Base-by-base conservation (phyloP, 2,797 vertebrate genomes). In the Rhinatrema bivittatum region DNA sequence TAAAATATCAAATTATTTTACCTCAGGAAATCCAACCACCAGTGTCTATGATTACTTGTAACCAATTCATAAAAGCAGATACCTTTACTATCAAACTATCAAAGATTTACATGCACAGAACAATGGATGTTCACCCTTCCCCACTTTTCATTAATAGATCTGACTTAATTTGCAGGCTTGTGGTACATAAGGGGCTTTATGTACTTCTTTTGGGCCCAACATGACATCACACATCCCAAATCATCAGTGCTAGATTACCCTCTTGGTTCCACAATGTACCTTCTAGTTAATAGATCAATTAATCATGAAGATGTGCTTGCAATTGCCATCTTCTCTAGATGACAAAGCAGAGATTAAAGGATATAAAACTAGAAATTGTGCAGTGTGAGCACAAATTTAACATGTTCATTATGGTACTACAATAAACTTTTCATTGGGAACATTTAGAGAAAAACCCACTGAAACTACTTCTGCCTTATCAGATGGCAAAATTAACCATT, bases 271-370 rank as follows among this genome's bases (percentile, higher is more conserved):
- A 56, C 29, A 56, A 70, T 64, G 55, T 54, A 72, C 43, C 58
- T 70, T 68, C 54, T 21, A 65, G 56, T 53, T 73, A 78, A 79
- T 43, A 78, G 68, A 33, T 53, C 57, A 79, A 81, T 74, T 62
- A 62, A 70, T 76, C 76, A 79, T 36, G 54, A 78, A 63, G 58
- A 80, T 69, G 56, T 51, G 62, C 72, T 76, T 72, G 60, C 53
- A 80, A 80, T 74, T 58, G 60, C 83, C 66, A 77, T 67, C 46
- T 53, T 64, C 40, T 57, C 44, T 62, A 70, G 73, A 77, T 82
- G 87, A 87, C 75, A 59, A 84, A 74, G 61, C 75, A 37, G 71
- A 68, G 62, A 73, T 66, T 69, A 65, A 7, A 70, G 50, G 28
- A 75, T 50, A 49, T 52, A 41, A 60, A 67, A 61, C 38, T 57